These are phyloP conservation scores for Sebastes ruberrimus DNA, from an alignment of 2,797 vertebrate genomes.

Conservation along the genomic window DNA sequence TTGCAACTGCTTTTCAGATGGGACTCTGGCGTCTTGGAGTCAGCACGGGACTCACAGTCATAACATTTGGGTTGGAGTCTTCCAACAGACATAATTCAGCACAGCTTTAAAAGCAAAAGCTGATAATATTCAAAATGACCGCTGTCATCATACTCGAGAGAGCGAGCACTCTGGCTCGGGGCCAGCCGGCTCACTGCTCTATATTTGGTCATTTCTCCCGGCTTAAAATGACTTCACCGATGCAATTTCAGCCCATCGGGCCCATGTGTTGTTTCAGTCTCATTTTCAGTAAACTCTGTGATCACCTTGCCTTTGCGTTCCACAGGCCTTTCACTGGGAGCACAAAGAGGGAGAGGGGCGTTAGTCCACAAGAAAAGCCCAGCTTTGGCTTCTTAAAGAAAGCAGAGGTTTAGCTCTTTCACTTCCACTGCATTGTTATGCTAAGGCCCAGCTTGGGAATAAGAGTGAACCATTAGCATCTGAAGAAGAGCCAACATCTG, in stretches of 20 bases:
- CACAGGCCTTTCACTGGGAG: constrained; percentile 77
- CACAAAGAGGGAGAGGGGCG: constrained; percentile 83
- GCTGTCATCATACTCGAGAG: constrained; percentile 59
- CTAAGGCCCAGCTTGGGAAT: constrained; percentile 83
- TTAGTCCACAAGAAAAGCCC: constrained; percentile 85
- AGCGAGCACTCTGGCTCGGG: constrained; percentile 42
- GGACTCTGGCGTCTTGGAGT: constrained; percentile 63
- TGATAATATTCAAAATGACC: constrained; percentile 74
- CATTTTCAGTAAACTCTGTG: constrained; percentile 83
- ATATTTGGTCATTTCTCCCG: constrained; percentile 70
- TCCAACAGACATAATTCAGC: constrained; percentile 76
- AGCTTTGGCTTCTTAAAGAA: constrained; percentile 86
- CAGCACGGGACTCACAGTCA: constrained; percentile 69
- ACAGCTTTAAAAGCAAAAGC: constrained; percentile 75
- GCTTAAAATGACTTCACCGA: constrained; percentile 56
- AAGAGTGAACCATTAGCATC: constrained; percentile 86
- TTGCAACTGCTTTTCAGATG: constrained; percentile 54
- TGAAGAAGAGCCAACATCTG: constrained; percentile 89
- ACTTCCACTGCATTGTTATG: constrained; percentile 86
- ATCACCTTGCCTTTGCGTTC: constrained; percentile 83
- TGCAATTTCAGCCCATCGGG: constrained; percentile 48
- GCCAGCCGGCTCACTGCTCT: constrained; percentile 50
- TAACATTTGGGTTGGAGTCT: constrained; percentile 74
- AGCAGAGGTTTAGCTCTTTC: constrained; percentile 88
- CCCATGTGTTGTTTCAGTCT: constrained; percentile 80